These are phyloP conservation scores for Heliconius himera DNA, from an alignment of 1,140 invertebrate genomes.

Conservation along the genomic window DNA sequence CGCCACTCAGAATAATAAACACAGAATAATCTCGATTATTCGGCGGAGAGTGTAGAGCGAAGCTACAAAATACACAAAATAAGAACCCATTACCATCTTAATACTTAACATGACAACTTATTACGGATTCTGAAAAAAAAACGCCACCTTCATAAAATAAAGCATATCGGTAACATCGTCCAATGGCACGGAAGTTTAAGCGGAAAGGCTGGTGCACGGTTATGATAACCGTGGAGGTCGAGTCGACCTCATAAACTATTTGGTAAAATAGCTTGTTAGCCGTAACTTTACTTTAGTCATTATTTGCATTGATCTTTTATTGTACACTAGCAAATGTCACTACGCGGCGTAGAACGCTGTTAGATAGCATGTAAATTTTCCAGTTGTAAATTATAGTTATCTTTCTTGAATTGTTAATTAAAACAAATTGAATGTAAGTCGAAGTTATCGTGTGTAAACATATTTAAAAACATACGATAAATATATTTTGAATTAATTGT, in stretches of 20 bases:
- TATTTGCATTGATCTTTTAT: no score
- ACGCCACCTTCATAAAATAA: background rate
- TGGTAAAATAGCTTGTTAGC: background rate
- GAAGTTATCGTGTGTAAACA: no score
- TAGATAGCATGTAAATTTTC: no score
- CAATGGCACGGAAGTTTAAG: constrained; percentile 42
- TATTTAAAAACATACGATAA: no score
- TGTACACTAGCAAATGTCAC: no score
- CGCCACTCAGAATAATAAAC: background rate
- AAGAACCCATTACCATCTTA: background rate
- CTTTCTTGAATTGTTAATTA: no score
- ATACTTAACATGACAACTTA: background rate
- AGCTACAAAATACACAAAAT: background rate
- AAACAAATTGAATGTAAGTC: no score
- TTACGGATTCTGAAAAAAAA: background rate
- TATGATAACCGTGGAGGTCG: constrained; percentile 7
- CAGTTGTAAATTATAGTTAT: no score
- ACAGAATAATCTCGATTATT: background rate
- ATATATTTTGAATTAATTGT: no score
- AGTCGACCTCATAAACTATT: background rate
- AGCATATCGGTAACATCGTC: background rate
- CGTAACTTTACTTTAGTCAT: background rate
- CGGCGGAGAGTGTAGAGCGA: no score
- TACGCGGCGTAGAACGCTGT: no score
- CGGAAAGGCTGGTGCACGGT: constrained; percentile 42